Conservation (phyloP, 2,797 vertebrate genomes). For the Peromyscus melanophrys region DNA sequence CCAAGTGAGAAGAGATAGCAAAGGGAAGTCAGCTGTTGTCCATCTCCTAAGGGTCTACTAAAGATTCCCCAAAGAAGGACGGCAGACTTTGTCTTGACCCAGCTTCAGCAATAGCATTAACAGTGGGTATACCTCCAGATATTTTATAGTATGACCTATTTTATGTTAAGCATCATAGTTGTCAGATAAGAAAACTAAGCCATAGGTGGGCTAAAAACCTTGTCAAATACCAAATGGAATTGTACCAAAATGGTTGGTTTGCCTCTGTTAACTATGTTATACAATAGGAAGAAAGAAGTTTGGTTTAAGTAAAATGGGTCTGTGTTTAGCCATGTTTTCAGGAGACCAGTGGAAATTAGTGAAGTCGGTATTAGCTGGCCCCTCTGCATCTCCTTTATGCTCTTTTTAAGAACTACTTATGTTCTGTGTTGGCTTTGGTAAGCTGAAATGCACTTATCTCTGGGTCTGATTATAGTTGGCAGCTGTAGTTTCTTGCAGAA, state of each 20-base stretch:
- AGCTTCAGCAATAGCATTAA: slow-evolving; percentile 3
- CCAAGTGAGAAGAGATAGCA: not conserved
- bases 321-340: slow-evolving; percentile 14
- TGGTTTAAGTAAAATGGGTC: slow-evolving; percentile 33
- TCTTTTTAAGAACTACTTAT: not conserved
- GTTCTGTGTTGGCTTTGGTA: not conserved
- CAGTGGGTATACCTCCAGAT: not conserved
- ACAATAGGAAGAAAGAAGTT: not conserved
- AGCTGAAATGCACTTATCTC: not conserved
- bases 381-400: not conserved
- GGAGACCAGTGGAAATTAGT: not conserved
- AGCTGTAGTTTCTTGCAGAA: not conserved
- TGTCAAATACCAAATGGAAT: slow-evolving; percentile 42
- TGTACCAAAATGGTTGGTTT: not conserved
- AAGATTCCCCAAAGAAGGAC: not conserved
- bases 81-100: not conserved
- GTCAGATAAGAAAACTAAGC: slow-evolving; percentile 54
- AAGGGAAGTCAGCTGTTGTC: not conserved
- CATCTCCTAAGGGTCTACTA: not conserved
- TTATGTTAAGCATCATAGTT: not conserved
- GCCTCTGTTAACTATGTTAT: not conserved
- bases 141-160: not conserved
- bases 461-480: not conserved
- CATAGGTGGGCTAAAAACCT: slow-evolving; percentile 61
- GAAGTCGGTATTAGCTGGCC: not conserved